Base-by-base conservation (phyloP, 2,888 invertebrate species). In the Dugesia japonica region DNA sequence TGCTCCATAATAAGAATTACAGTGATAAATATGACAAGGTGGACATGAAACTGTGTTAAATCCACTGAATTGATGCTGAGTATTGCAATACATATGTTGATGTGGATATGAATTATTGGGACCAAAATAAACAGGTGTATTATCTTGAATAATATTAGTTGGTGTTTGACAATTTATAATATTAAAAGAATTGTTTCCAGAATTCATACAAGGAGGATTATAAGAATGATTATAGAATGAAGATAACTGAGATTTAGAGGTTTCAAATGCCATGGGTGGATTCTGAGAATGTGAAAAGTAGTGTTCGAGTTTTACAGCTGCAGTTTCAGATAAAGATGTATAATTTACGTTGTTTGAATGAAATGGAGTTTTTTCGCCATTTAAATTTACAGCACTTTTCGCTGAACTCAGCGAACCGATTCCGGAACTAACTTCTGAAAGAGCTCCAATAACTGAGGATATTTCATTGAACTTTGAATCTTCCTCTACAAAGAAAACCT, bases 401-500 rank as follows among this genome's bases (percentile, higher is more conserved):
- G 56, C 56, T 20, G 56, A 56, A 23, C 56, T 56, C 1, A 56
- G 56, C n/a, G 56, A 56, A n/a, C 56, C 56, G n/a, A 56, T 56
- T 56, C 56, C 56, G 7, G 56, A 56, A 23, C 56, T 56, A 23
- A 56, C 56, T 56, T 56, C 56, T 20, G 56, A 56, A 56, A 56
- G 56, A 56, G 56, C 56, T 4, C 56, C 56, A 9, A 56, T 56
- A 4, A 56, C 56, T 9, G 56, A 56, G 7, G 56, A 56, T n/a
- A 56, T 56, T 56, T 56, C 56, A n/a, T 56, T 56, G 56, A 56
- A 56, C 17, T 56, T 56, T 56, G 56, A 56, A 56, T 56, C 56
- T 23, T 56, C 56, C 17, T 56, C 56, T 56, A 23, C 1, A 56
- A 56, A 17, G 9, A 38, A 38, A 38, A 38, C n/a, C n/a, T n/a